A percentile compares a stretch with the other conserved stretches of the same genome.
These are phyloP conservation scores for Bos indicus DNA, from an alignment of 2,113 vertebrate species.

Conservation along the genomic window DNA sequence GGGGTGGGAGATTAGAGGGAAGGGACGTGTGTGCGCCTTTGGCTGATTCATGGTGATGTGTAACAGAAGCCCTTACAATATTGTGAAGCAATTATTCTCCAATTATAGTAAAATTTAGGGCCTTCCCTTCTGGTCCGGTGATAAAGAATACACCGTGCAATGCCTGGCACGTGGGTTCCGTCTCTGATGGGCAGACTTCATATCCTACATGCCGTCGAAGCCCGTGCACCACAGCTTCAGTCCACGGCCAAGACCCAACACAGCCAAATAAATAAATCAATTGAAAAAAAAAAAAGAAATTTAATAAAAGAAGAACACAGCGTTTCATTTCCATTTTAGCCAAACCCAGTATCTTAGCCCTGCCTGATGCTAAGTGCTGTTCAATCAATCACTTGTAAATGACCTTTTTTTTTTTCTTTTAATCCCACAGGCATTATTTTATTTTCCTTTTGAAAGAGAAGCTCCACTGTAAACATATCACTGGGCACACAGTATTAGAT, in stretches of 20 bases:
- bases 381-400: neutral
- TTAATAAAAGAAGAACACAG: neutral
- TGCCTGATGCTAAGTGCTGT: too few relatives aligned
- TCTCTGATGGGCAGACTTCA: neutral
- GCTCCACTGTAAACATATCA: neutral
- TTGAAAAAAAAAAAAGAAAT: neutral
- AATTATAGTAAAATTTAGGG: neutral
- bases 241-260: neutral
- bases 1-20: neutral
- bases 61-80: neutral
- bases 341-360: too few relatives aligned
- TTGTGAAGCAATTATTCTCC: neutral
- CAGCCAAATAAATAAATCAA: neutral
- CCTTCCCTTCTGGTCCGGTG: neutral
- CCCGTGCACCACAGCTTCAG: accelerated
- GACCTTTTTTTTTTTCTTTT: accelerated
- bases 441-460: neutral
- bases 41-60: neutral
- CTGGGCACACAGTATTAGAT: neutral
- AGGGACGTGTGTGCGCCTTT: neutral
- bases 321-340: neutral
- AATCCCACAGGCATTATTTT: neutral
- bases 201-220: neutral
- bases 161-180: neutral
- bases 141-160: neutral